A percentile compares a stretch with the other conserved stretches of the same genome.
Evolutionary conservation across 92 coral and sea anemone genomes (phyloP).

Genomic region (Zoanthus sociatus): DNA sequence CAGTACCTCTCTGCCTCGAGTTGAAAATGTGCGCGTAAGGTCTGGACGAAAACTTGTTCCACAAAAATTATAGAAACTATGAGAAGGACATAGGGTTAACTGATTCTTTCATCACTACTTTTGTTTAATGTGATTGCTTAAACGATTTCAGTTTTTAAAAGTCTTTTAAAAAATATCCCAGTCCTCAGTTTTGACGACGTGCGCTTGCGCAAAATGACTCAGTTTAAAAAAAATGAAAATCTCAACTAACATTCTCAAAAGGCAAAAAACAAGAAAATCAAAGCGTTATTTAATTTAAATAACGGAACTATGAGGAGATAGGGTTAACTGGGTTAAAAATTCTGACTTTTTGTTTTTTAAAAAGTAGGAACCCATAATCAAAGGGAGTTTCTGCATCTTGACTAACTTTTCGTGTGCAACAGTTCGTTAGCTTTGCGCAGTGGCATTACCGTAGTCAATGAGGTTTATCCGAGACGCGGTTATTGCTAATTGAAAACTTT

Average conservation of each 20-base stretch:
- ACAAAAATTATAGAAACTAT: no score
- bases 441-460: constrained; percentile 94
- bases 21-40: no score
- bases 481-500: constrained; percentile 73
- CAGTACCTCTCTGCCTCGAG: no score
- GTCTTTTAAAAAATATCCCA: no score
- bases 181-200: not conserved
- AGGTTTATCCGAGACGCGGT: constrained; percentile 86
- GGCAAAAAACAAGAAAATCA: not conserved
- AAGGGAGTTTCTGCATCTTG: not conserved
- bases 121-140: no score
- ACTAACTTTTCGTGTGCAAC: not conserved
- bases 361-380: not conserved
- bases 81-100: no score
- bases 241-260: not conserved
- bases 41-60: no score
- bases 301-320: not conserved
- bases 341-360: not conserved
- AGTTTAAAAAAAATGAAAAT: not conserved
- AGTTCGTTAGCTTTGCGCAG: constrained; percentile 82
- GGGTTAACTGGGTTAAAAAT: no score
- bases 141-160: no score
- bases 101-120: no score
- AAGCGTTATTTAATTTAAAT: not conserved
- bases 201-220: not conserved